A percentile compares a stretch with the other conserved stretches of the same genome.
These are phyloP conservation scores for Acropora tenuis DNA, from an alignment of 64 coral and sea anemone species.

Conservation along the genomic window DNA sequence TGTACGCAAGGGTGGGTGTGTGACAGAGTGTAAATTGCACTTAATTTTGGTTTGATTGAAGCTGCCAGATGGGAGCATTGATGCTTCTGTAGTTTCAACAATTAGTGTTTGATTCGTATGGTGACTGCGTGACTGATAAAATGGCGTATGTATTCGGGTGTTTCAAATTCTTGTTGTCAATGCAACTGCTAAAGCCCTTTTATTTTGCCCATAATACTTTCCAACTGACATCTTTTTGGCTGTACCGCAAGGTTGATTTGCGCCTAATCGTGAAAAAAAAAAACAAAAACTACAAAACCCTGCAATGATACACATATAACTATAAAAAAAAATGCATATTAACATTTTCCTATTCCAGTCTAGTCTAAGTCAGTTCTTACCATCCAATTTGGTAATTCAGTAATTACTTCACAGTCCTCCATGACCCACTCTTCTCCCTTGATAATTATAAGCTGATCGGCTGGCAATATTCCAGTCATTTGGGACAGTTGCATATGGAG, in stretches of 20 bases:
- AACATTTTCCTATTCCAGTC: background rate
- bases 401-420: background rate
- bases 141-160: no score
- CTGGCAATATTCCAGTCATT: constrained; percentile 17
- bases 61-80: no score
- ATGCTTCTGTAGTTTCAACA: no score
- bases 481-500: background rate
- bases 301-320: background rate
- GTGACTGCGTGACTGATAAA: no score
- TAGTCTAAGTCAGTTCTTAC: background rate
- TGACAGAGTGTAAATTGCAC: no score
- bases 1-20: no score
- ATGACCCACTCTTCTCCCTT: constrained; percentile 16
- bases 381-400: background rate
- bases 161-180: no score
- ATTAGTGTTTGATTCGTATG: no score
- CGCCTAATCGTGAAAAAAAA: background rate
- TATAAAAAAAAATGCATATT: background rate
- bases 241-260: background rate
- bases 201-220: background rate
- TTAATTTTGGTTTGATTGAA: no score
- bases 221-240: background rate
- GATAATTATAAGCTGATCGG: background rate
- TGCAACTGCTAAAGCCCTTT: background rate
- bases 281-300: background rate